Percentiles rank a stretch among this genome's conserved stretches.
Conservation (phyloP, 2,888 invertebrate species). For the Nymphalis c-album region DNA sequence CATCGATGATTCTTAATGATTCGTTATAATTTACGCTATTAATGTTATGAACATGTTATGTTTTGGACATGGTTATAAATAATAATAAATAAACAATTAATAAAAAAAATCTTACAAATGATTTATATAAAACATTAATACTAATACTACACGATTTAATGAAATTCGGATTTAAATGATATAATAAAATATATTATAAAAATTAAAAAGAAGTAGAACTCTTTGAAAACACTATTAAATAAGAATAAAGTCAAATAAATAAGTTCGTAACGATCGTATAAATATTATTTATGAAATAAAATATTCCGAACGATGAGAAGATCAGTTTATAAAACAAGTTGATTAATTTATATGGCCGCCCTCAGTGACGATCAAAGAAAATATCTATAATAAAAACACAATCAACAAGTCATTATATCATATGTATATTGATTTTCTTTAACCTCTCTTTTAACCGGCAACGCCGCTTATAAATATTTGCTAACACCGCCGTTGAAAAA, state of each 20-base stretch:
- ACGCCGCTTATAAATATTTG: conserved; percentile 22
- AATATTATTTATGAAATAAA: conserved; percentile 13
- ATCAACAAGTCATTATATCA: conserved; percentile 24
- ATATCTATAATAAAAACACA: conserved; percentile 13
- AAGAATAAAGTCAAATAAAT: not conserved
- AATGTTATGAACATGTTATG: too few species aligned
- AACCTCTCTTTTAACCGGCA: conserved; percentile 9
- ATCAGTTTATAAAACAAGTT: conserved; percentile 29
- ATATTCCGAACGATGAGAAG: conserved; percentile 10
- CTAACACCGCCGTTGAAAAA: conserved; percentile 15
- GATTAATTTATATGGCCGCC: conserved; percentile 27
- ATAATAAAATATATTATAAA: too few species aligned
- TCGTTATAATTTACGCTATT: too few species aligned
- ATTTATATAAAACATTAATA: not conserved
- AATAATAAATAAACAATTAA: not conserved
- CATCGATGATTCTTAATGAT: too few species aligned
- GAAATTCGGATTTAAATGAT: too few species aligned
- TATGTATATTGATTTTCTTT: conserved; percentile 23
- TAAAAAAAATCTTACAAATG: not conserved
- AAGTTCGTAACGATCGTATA: conserved; percentile 17
- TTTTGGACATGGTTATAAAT: too few species aligned
- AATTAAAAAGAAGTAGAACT: too few species aligned
- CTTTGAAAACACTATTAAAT: too few species aligned
- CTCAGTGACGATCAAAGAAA: conserved; percentile 21
- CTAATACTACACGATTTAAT: not conserved